Conservation (phyloP, 2,113 vertebrate species). For the Spermophilus dauricus region DNA sequence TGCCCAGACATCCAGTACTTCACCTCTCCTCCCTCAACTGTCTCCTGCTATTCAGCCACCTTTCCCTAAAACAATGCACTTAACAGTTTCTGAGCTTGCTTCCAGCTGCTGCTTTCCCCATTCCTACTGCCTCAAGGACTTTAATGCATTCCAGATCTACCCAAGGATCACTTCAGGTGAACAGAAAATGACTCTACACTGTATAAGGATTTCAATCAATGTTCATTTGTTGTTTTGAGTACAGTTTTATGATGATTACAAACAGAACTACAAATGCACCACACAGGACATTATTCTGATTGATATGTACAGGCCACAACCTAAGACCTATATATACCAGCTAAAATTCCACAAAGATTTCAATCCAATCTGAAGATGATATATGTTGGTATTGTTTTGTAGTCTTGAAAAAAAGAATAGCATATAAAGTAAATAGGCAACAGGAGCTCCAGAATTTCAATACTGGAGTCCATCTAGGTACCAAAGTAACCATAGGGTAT, state of each 20-base stretch:
- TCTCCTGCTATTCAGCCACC: background rate
- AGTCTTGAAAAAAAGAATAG: conserved; percentile 17
- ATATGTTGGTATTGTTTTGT: background rate
- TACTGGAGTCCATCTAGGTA: background rate
- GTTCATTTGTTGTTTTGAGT: conserved; percentile 26
- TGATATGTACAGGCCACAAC: background rate
- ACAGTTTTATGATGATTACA: conserved; percentile 46
- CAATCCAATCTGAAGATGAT: background rate
- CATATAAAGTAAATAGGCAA: background rate
- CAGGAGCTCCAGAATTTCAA: background rate
- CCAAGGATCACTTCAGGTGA: background rate
- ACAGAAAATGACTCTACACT: background rate
- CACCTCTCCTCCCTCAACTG: background rate
- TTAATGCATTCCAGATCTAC: conserved; percentile 37
- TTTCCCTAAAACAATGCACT: background rate
- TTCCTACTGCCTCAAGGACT: background rate
- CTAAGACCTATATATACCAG: background rate
- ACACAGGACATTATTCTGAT: background rate
- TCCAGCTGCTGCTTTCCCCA: background rate
- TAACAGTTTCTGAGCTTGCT: background rate
- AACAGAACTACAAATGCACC: conserved; percentile 24
- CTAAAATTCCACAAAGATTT: conserved; percentile 12
- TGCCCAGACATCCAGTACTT: background rate
- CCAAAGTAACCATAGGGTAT: background rate
- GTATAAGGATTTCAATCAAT: background rate